Conservation (phyloP, 2,797 vertebrate genomes). For the Staurois parvus region DNA sequence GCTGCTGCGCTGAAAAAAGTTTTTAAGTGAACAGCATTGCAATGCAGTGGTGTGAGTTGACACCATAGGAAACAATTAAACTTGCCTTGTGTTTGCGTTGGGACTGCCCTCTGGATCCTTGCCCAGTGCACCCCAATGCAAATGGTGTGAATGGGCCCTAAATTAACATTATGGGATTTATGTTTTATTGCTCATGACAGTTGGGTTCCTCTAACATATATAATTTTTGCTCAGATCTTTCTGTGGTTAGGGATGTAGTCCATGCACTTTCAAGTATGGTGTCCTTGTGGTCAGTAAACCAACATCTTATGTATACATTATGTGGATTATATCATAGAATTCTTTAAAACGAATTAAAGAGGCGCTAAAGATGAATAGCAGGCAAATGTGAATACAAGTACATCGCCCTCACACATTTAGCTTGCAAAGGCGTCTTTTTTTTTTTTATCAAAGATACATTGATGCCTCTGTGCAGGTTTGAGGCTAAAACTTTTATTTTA, state of each 20-base stretch:
- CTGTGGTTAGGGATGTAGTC: not conserved
- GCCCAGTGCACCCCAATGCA: too few relatives aligned
- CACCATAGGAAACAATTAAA: too few relatives aligned
- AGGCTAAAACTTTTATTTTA: not conserved
- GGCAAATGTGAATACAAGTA: not conserved
- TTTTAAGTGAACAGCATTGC: too few relatives aligned
- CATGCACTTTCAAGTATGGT: not conserved
- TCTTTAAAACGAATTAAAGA: not conserved
- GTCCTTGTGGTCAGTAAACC: constrained; percentile 19
- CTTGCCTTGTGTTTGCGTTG: too few relatives aligned
- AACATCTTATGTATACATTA: constrained; percentile 19
- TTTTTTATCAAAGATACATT: not conserved
- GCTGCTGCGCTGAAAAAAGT: too few relatives aligned
- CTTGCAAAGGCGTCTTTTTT: not conserved
- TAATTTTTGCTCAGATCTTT: not conserved
- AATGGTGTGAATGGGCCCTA: too few relatives aligned
- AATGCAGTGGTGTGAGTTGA: too few relatives aligned
- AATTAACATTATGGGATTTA: not conserved
- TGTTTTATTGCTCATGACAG: not conserved
- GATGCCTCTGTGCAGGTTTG: not conserved
- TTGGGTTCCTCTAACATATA: not conserved
- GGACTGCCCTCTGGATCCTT: too few relatives aligned
- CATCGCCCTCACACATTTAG: not conserved
- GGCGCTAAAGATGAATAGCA: not conserved
- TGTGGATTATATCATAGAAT: constrained; percentile 17